A percentile compares a stretch with the other conserved stretches of the same genome.
Evolutionary conservation across 2,797 vertebrate species (phyloP).

Genomic region (Myotis pilosus): DNA sequence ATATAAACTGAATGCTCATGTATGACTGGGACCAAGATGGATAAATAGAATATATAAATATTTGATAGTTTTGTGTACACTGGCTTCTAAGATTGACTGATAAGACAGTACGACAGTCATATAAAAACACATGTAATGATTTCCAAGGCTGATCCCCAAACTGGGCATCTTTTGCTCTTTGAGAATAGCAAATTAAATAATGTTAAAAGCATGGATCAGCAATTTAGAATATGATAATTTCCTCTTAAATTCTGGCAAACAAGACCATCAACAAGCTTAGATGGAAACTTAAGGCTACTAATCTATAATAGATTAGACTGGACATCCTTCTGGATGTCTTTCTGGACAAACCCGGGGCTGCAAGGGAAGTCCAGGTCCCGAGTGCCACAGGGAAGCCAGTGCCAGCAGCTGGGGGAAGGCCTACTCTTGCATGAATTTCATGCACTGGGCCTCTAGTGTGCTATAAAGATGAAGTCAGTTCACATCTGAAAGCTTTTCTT

Average conservation of each 20-base stretch:
- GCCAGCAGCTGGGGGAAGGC: no score
- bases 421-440: no score
- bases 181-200: not conserved
- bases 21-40: not conserved
- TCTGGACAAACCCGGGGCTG: fast-evolving
- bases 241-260: not conserved
- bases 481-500: not conserved
- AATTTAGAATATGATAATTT: not conserved
- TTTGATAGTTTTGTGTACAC: slow-evolving; percentile 21
- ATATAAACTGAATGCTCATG: not conserved
- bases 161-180: slow-evolving; percentile 4
- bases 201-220: not conserved
- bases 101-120: not conserved
- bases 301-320: not conserved
- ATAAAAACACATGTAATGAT: slow-evolving; percentile 45
- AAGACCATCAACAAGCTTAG: not conserved
- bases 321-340: no score
- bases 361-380: no score
- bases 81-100: not conserved
- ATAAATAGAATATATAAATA: not conserved
- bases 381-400: no score
- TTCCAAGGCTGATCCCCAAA: slow-evolving; percentile 9
- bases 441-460: not conserved
- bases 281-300: not conserved
- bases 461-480: not conserved